A percentile compares a stretch with the other conserved stretches of the same genome.
phyloP scores from a whole-genome alignment of 2,888 invertebrate genomes.

The Cosmorhoe ocellata region DNA sequence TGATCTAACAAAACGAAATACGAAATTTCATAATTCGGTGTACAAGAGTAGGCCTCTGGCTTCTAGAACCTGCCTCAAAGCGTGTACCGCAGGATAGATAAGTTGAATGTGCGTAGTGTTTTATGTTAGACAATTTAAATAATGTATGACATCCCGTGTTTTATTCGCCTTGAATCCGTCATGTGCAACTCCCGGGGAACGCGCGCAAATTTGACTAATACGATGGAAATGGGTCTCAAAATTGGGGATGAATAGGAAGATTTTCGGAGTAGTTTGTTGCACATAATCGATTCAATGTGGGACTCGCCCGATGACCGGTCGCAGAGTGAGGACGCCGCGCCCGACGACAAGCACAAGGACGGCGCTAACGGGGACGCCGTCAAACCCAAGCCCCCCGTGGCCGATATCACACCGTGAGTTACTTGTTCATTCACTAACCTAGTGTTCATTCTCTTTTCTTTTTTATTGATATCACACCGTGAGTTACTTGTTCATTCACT shows the following conservation, averaged over 20 bases:
- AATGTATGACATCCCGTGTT: slow-evolving; percentile 83
- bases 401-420: slow-evolving; percentile 85
- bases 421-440: background rate
- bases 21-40: no score
- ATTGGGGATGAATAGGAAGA: slow-evolving; percentile 77
- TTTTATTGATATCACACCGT: slow-evolving; percentile 87
- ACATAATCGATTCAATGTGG: slow-evolving; percentile 84
- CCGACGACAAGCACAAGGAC: slow-evolving; percentile 64
- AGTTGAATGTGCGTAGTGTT: slow-evolving; percentile 78
- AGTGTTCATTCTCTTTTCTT: no score
- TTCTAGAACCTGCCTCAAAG: slow-evolving; percentile 18
- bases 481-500: slow-evolving; percentile 47
- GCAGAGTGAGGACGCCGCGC: slow-evolving; percentile 74
- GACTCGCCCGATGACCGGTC: slow-evolving; percentile 83
- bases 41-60: no score
- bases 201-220: slow-evolving; percentile 46
- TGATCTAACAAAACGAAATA: no score
- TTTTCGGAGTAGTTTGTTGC: slow-evolving; percentile 83
- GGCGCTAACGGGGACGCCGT: slow-evolving; percentile 62
- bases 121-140: slow-evolving; percentile 75
- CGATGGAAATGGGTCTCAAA: slow-evolving; percentile 48
- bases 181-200: slow-evolving; percentile 78
- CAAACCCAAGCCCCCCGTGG: slow-evolving; percentile 78
- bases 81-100: slow-evolving; percentile 45
- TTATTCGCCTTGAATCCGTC: slow-evolving; percentile 83